phyloP scores from a whole-genome alignment of 2,113 vertebrate species.

The Gracilinanus agilis region DNA sequence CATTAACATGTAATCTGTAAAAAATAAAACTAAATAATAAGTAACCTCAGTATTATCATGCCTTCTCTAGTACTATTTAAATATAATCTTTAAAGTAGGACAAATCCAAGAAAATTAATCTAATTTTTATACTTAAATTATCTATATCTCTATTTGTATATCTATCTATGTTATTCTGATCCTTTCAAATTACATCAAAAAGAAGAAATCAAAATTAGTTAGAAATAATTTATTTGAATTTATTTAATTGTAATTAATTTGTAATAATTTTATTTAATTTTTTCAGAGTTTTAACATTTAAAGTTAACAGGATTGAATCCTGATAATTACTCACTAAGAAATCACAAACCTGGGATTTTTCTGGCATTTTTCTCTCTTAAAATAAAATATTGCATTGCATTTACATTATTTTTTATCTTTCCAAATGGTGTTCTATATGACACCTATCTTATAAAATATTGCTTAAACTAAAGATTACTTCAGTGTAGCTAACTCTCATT shows the following conservation, averaged over 20 bases:
- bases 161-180: neutral
- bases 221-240: too few relatives aligned
- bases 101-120: neutral
- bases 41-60: neutral
- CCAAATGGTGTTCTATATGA: neutral
- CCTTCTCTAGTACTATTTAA: neutral
- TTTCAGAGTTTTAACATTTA: neutral
- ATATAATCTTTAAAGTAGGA: neutral
- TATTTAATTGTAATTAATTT: too few relatives aligned
- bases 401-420: neutral
- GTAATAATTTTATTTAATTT: neutral
- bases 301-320: neutral
- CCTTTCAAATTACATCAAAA: neutral
- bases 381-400: neutral
- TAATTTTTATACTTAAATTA: neutral
- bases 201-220: neutral
- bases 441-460: neutral
- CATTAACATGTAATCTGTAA: too few relatives aligned
- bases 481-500: too few relatives aligned
- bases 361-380: neutral
- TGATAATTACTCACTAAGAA: neutral
- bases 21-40: neutral
- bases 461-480: neutral
- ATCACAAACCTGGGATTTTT: neutral
- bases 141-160: neutral